A percentile compares a stretch with the other conserved stretches of the same genome.
Conservation (phyloP, 2,113 vertebrate genomes). For the Coreoperca whiteheadi region DNA sequence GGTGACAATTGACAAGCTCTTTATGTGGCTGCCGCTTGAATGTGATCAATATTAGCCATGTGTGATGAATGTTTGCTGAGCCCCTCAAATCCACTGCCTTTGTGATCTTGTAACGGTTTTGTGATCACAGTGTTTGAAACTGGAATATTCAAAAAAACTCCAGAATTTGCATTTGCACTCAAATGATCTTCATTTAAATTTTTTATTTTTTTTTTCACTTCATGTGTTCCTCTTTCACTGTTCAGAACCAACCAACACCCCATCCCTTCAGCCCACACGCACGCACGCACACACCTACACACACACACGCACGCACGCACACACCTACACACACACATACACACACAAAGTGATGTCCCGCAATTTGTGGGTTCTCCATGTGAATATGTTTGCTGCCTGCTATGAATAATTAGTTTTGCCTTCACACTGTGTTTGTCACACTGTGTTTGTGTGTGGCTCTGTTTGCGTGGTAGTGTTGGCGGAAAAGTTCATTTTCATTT, state of each 20-base stretch:
- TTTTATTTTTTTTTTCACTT: not conserved
- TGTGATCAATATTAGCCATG: constrained; percentile 34
- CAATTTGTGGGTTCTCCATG: constrained; percentile 27
- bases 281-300: not conserved
- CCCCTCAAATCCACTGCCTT: constrained; percentile 1
- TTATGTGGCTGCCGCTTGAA: constrained; percentile 15
- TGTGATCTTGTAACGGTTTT: constrained; percentile 27
- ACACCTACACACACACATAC: not conserved
- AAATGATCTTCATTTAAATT: constrained; percentile 7
- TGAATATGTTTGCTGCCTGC: constrained; percentile 17
- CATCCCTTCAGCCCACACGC: not conserved
- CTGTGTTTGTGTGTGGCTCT: constrained; percentile 26
- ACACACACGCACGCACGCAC: not conserved
- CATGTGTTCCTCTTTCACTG: not conserved
- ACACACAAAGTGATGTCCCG: constrained; percentile 19
- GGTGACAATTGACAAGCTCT: constrained; percentile 50
- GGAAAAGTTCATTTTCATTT: constrained; percentile 47
- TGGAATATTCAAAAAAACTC: not conserved
- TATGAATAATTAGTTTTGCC: constrained; percentile 52
- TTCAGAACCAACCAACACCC: not conserved
- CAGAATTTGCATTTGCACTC: not conserved
- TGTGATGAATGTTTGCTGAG: constrained; percentile 49
- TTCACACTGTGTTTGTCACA: constrained; percentile 42
- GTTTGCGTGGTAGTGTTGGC: constrained; percentile 11
- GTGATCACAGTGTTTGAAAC: constrained; percentile 7